These are phyloP conservation scores for Chesias legatella DNA, from an alignment of 2,888 invertebrate genomes.

Conservation along the genomic window DNA sequence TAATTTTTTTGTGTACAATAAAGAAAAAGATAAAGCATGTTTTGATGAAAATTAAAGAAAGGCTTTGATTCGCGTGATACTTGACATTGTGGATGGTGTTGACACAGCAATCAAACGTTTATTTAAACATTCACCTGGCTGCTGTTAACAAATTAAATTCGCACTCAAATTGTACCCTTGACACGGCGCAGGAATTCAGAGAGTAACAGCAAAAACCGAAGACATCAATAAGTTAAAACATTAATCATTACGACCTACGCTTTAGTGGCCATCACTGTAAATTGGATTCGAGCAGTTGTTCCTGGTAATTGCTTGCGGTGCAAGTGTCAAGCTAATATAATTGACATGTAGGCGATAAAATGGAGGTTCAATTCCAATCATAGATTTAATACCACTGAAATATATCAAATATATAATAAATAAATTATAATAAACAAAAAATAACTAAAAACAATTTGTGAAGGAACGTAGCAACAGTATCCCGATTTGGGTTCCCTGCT, in stretches of 20 bases:
- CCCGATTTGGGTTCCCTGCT: too few relatives aligned
- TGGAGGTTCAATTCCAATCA: too few relatives aligned
- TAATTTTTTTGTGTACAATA: too few relatives aligned
- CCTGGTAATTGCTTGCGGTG: slow-evolving; percentile 7
- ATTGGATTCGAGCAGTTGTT: slow-evolving; percentile 22
- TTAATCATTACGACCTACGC: slow-evolving; percentile 20
- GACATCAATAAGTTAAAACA: slow-evolving; percentile 18
- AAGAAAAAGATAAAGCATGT: too few relatives aligned
- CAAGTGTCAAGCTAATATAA: not conserved
- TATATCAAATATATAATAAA: too few relatives aligned
- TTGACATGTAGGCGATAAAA: not conserved
- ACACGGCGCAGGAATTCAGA: slow-evolving; percentile 28
- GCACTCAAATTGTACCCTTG: slow-evolving; percentile 23
- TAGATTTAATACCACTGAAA: too few relatives aligned
- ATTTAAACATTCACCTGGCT: slow-evolving; percentile 16
- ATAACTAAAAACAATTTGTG: too few relatives aligned
- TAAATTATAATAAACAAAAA: too few relatives aligned
- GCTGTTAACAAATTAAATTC: slow-evolving; percentile 22
- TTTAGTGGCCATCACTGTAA: slow-evolving; percentile 18
- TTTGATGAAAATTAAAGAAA: too few relatives aligned
- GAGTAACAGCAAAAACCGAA: slow-evolving; percentile 26
- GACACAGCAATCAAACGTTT: slow-evolving; percentile 17
- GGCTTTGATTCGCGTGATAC: slow-evolving; percentile 5
- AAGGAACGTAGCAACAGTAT: too few relatives aligned
- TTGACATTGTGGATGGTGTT: slow-evolving; percentile 10